Conservation (phyloP, 92 coral and sea anemone species). For the Heteractis magnifica region DNA sequence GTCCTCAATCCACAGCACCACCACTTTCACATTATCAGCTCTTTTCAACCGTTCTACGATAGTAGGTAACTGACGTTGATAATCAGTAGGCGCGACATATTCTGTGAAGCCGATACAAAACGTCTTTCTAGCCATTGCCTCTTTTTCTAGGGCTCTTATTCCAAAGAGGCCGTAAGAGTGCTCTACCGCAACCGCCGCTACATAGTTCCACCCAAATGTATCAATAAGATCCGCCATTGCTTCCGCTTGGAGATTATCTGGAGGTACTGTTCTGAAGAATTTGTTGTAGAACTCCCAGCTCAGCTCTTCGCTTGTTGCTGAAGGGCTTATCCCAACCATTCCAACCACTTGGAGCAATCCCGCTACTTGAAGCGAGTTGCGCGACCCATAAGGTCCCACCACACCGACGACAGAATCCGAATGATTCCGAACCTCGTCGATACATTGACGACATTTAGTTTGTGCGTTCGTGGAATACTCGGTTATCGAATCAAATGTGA, state of each 20-base stretch:
- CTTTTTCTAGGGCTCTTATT: slow-evolving; percentile 65
- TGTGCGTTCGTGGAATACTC: slow-evolving; percentile 18
- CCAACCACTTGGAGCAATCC: slow-evolving; percentile 70
- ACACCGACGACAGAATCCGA: slow-evolving; percentile 58
- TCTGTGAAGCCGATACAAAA: slow-evolving; percentile 74
- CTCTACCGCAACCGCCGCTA: slow-evolving; percentile 73
- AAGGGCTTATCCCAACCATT: slow-evolving; percentile 72
- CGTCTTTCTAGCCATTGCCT: slow-evolving; percentile 51
- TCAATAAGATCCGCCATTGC: slow-evolving; percentile 80
- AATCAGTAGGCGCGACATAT: slow-evolving; percentile 52
- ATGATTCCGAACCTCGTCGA: slow-evolving; percentile 10
- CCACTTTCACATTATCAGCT: slow-evolving; percentile 55
- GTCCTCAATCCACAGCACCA: slow-evolving; percentile 74
- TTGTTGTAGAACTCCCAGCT: slow-evolving; percentile 66
- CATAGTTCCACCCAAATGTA: slow-evolving; percentile 59
- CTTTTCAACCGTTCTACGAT: slow-evolving; percentile 49
- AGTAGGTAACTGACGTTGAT: slow-evolving; percentile 37
- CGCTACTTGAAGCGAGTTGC: slow-evolving; percentile 67
- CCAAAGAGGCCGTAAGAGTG: slow-evolving; percentile 75
- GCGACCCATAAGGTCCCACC: slow-evolving; percentile 65
- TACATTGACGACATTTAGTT: slow-evolving; percentile 32
- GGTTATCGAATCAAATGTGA: slow-evolving; percentile 29
- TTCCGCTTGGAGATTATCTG: slow-evolving; percentile 62
- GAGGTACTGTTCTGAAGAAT: slow-evolving; percentile 65
- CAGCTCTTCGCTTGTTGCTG: slow-evolving; percentile 76